phyloP scores from a whole-genome alignment of 2,113 vertebrate genomes.

The Callaeas wilsoni region DNA sequence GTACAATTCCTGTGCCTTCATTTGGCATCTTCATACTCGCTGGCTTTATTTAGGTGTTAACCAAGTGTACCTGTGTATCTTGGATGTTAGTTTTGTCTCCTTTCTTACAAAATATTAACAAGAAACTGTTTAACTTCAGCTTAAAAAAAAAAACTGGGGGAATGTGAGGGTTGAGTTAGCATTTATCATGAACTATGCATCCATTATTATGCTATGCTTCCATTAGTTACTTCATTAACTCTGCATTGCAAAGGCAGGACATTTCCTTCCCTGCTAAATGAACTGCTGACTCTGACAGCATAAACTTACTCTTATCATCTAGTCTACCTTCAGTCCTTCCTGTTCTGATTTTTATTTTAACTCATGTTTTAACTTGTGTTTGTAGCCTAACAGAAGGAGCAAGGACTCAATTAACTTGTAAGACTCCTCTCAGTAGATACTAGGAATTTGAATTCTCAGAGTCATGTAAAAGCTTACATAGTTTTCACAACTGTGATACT shows the following conservation, averaged over 20 bases:
- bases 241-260: neutral
- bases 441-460: neutral
- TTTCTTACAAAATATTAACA: neutral
- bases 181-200: neutral
- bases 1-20: neutral
- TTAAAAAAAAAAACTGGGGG: neutral
- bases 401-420: neutral
- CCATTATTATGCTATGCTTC: neutral
- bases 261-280: neutral
- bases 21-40: neutral
- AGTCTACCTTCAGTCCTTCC: neutral
- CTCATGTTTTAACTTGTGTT: neutral
- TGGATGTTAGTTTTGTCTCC: neutral
- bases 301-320: neutral
- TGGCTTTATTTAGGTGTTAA: neutral
- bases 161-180: neutral
- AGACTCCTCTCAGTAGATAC: neutral
- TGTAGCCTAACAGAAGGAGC: neutral
- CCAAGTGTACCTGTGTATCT: neutral
- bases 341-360: neutral
- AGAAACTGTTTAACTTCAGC: neutral
- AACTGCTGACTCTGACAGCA: neutral
- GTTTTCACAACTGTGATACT: neutral
- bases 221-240: slow-evolving; percentile 31
- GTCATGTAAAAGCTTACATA: neutral